These are phyloP conservation scores for Baccha elongata DNA, from an alignment of 2,888 invertebrate genomes.

Conservation along the genomic window DNA sequence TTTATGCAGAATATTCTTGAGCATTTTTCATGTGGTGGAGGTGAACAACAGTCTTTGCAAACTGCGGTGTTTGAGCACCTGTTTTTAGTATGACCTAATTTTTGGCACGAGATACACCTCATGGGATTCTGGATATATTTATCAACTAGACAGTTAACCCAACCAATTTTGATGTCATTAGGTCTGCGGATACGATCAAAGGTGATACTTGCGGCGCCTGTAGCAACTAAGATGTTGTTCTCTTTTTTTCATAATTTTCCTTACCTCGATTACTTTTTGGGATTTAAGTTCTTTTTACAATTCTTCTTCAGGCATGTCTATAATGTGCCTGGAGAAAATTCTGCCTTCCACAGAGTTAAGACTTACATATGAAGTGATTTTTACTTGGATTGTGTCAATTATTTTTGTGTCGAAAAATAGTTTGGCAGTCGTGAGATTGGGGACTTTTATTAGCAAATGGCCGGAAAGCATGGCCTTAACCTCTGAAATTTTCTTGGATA, in stretches of 20 bases:
- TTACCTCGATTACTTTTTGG: neutral
- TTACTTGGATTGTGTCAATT: slow-evolving; percentile 4
- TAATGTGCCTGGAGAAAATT: neutral
- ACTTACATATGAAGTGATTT: neutral
- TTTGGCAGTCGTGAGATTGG: neutral
- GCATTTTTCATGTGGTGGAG: too few species aligned
- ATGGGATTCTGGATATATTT: neutral
- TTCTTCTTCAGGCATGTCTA: neutral
- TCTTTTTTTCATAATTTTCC: neutral
- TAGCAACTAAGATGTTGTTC: neutral
- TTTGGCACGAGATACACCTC: neutral
- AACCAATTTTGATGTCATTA: neutral
- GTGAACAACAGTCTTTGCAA: too few species aligned
- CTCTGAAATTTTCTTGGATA: slow-evolving; percentile 1
- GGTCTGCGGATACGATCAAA: neutral
- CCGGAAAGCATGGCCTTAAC: slow-evolving; percentile 14
- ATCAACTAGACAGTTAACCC: neutral
- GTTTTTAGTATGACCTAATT: neutral
- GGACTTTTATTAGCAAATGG: neutral
- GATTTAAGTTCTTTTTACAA: neutral
- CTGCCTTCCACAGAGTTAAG: neutral
- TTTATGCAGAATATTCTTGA: too few species aligned
- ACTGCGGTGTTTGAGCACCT: too few species aligned
- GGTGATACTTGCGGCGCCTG: neutral
- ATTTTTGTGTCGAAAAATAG: neutral